Conservation (phyloP, 2,113 vertebrate species). For the Plestiodon gilberti region DNA sequence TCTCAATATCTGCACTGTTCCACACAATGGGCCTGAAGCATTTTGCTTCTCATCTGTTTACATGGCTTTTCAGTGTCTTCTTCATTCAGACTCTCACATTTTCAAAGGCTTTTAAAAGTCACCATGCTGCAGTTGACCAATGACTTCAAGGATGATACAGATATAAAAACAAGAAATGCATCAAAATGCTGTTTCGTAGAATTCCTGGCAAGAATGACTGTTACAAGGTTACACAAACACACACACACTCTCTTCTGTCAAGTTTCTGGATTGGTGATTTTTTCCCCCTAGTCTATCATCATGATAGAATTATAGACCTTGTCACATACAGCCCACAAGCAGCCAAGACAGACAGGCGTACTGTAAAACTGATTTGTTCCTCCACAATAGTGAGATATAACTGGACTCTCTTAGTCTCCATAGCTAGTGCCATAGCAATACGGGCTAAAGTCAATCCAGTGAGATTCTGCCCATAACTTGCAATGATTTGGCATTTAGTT, state of each 20-base stretch:
- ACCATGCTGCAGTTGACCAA: neutral
- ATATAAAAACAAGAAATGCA: neutral
- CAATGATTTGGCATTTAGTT: constrained; percentile 2
- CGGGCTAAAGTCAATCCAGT: neutral
- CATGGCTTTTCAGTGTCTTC: neutral
- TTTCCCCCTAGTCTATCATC: neutral
- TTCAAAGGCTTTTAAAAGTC: neutral
- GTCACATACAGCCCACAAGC: neutral
- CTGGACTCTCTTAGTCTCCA: neutral
- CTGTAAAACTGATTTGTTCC: constrained; percentile 14
- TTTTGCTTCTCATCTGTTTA: neutral
- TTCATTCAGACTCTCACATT: neutral
- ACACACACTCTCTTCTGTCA: neutral
- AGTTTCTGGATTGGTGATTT: neutral
- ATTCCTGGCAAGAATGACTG: neutral
- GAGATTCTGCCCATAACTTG: neutral
- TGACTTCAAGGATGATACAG: neutral
- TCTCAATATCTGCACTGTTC: neutral
- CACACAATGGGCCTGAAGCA: neutral
- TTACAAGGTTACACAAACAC: neutral
- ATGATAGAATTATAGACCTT: neutral
- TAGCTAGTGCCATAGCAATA: neutral
- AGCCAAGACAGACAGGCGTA: neutral
- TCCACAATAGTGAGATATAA: neutral
- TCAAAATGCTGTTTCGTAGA: neutral